Percentiles rank a stretch among this genome's conserved stretches.
Evolutionary conservation across 2,113 vertebrate genomes (phyloP).

Genomic region (Callocephalon fimbriatum): DNA sequence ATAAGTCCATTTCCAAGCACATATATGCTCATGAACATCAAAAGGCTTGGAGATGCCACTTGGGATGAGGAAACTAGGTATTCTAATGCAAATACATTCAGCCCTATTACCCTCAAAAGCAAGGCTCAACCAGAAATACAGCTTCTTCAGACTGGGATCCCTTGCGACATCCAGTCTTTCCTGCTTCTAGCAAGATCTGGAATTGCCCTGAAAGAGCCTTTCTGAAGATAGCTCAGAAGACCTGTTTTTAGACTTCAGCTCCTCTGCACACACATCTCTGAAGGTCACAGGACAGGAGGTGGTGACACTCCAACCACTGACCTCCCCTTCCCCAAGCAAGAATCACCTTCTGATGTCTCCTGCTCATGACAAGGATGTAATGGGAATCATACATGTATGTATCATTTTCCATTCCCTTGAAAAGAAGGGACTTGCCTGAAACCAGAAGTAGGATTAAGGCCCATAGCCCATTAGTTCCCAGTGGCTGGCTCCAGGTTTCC

Average conservation of each 20-base stretch:
- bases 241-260: neutral
- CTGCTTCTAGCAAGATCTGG: neutral
- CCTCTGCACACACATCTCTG: neutral
- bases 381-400: accelerated
- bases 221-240: neutral
- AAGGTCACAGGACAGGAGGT: neutral
- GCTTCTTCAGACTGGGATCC: neutral
- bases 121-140: constrained; percentile 23
- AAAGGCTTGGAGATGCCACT: neutral
- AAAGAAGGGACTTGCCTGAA: neutral
- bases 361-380: neutral
- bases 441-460: neutral
- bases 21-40: neutral
- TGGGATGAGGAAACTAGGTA: neutral
- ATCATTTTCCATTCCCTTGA: neutral
- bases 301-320: neutral
- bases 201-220: neutral
- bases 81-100: constrained; percentile 6
- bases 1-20: neutral
- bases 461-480: neutral
- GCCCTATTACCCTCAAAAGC: neutral
- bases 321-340: neutral
- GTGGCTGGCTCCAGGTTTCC: neutral
- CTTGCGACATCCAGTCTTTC: neutral
- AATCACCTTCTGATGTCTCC: neutral